Evolutionary conservation across 2,797 vertebrate species (phyloP), one percentile per base, ranked within the genome.

Genomic region (Manis crassicaudata): DNA sequence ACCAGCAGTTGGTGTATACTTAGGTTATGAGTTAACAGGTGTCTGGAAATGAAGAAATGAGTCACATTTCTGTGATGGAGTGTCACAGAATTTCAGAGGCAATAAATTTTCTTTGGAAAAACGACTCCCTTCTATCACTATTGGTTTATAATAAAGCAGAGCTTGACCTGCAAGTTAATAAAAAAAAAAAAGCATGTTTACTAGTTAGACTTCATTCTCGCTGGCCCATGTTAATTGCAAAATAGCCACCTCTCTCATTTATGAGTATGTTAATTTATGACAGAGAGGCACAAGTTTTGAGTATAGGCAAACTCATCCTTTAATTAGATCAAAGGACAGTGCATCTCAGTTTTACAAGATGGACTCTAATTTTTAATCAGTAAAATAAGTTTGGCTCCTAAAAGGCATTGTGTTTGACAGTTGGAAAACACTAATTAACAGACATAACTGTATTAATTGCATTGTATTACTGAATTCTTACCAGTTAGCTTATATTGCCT

Each of bases 361-460:
- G 97, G 98, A 97, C 94, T 97, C 96, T 97, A 98, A 97, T 98
- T 98, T 98, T 98, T 98, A 98, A 98, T 98, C 98, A 97, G 96
- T 96, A 98, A 98, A 98, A 97, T 98, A 98, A 98, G 97, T 98
- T 98, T 98, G 98, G 97, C 97, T 98, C 96, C 92, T 98, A 98
- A 98, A 97, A 97, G 96, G 94, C 98, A 98, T 98, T 98, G 98
- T 98, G 97, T 98, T 95, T 98, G 98, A 98, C 98, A 98, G 98
- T 98, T 97, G 97, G 98, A 98, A 98, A 98, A 98, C 98, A 98
- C 98, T 98, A 99, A 99, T 99, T 99, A 99, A 98, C 97, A 98
- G 98, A 98, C 98, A 98, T 98, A 98, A 98, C 98, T 98, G 98
- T 98, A 99, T 99, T 98, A 99, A 98, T 98, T 98, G 98, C 98